Evolutionary conservation across 1,140 invertebrate species (phyloP).

Genomic region (Leptinotarsa texana): DNA sequence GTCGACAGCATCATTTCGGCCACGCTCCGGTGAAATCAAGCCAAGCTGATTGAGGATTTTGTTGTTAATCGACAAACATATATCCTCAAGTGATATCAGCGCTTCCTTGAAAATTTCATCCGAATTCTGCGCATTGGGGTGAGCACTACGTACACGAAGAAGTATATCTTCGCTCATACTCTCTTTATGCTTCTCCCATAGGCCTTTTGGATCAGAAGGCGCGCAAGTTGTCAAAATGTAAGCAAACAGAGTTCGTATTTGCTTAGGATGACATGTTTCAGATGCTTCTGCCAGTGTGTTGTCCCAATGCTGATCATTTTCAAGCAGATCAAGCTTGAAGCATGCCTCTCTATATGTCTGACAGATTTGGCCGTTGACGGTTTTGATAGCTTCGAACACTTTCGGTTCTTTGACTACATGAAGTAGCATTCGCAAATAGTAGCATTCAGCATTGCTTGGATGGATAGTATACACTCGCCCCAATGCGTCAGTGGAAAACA

Average conservation of each 20-base stretch:
- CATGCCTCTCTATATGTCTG: too few species aligned
- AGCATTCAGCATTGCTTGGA: conserved; percentile 57
- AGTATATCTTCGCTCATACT: too few species aligned
- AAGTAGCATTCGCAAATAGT: conserved; percentile 55
- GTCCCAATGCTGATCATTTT: conserved; percentile 49
- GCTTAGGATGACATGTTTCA: conserved; percentile 46
- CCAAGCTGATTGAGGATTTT: conserved; percentile 51
- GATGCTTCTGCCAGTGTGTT: conserved; percentile 44
- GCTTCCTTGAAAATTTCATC: too few species aligned
- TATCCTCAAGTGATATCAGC: too few species aligned
- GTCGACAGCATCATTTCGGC: too few species aligned
- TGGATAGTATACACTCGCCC: conserved; percentile 53
- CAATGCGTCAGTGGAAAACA: conserved; percentile 42
- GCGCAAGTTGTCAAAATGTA: too few species aligned
- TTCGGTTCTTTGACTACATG: conserved; percentile 49
- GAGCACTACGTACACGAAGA: too few species aligned
- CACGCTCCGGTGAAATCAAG: conserved; percentile 48
- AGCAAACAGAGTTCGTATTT: conserved; percentile 39
- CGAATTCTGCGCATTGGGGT: too few species aligned
- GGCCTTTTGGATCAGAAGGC: too few species aligned
- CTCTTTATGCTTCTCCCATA: too few species aligned
- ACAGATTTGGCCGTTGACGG: conserved; percentile 51
- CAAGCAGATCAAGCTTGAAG: too few species aligned
- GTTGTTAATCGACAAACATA: conserved; percentile 47
- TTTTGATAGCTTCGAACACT: conserved; percentile 56